phyloP scores from a whole-genome alignment of 2,888 invertebrate genomes.

The Sympetrum striolatum region DNA sequence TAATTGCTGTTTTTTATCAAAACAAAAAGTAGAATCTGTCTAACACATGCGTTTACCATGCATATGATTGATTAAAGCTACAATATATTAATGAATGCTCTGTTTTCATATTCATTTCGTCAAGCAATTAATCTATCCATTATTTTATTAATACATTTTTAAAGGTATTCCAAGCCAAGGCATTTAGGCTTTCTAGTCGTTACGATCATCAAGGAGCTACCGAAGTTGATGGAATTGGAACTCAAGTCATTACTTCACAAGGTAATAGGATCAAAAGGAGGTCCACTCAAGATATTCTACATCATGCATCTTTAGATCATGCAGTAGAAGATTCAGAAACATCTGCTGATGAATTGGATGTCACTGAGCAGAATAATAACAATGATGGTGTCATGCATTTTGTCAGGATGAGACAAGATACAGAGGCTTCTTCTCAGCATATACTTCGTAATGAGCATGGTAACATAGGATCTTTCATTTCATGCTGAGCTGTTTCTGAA shows the following conservation, averaged over 20 bases:
- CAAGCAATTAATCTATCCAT: not conserved
- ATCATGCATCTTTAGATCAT: conserved; percentile 50
- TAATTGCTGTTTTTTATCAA: no score
- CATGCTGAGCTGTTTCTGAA: not conserved
- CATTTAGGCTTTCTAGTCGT: conserved; percentile 64
- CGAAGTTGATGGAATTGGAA: conserved; percentile 47
- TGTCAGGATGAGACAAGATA: conserved; percentile 55
- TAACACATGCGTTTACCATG: no score
- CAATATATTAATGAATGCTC: no score
- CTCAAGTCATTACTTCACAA: not conserved
- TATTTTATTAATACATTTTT: not conserved
- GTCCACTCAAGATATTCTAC: conserved; percentile 16
- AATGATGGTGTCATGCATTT: conserved; percentile 62
- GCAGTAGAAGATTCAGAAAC: conserved; percentile 65
- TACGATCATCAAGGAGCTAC: conserved; percentile 50
- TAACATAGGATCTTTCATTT: not conserved
- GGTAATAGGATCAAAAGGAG: conserved; percentile 2
- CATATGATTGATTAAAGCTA: not conserved
- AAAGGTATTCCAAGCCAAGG: conserved; percentile 64
- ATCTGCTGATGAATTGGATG: conserved; percentile 67
- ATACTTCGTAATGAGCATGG: conserved; percentile 37
- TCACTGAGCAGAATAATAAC: conserved; percentile 53
- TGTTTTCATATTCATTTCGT: no score
- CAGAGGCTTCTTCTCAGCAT: conserved; percentile 31
- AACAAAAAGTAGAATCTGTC: no score